These are phyloP conservation scores for Ophion slaviceki DNA, from an alignment of 2,888 invertebrate species.

Conservation along the genomic window DNA sequence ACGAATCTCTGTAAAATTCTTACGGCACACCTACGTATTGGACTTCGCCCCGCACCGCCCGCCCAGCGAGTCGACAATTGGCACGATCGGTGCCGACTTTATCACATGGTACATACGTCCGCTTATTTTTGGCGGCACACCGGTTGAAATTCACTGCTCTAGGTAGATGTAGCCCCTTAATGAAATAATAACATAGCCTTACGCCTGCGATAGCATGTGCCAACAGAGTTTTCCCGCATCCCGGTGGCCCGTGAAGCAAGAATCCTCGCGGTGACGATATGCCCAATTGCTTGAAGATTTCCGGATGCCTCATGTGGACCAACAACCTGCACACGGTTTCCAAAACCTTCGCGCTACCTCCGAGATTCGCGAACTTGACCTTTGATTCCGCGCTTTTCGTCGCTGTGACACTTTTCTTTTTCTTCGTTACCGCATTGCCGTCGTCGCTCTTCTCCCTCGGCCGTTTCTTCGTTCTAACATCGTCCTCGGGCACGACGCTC, in stretches of 20 bases:
- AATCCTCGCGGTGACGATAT: constrained; percentile 95
- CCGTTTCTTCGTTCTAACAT: constrained; percentile 77
- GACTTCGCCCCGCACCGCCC: no score
- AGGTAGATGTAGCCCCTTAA: no score
- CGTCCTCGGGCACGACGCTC: constrained; percentile 11
- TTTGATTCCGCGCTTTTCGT: constrained; percentile 83
- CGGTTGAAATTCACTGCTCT: no score
- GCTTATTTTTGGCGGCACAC: no score
- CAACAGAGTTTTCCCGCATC: constrained; percentile 94
- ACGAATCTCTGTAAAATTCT: background rate
- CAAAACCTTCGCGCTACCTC: constrained; percentile 91
- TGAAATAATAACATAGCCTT: constrained; percentile 74
- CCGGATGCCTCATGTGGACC: constrained; percentile 94
- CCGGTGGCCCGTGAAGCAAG: constrained; percentile 97
- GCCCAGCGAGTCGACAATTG: no score
- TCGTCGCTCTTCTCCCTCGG: constrained; percentile 82
- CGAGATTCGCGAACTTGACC: constrained; percentile 90
- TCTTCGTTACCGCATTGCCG: constrained; percentile 78
- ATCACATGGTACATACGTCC: no score
- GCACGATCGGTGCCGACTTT: no score
- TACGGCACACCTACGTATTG: no score
- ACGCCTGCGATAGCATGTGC: constrained; percentile 93
- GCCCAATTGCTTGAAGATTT: constrained; percentile 93
- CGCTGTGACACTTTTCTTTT: constrained; percentile 71
- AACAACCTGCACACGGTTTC: constrained; percentile 90